These are phyloP conservation scores for Phengaris alcon DNA, from an alignment of 2,888 invertebrate species.

Conservation along the genomic window DNA sequence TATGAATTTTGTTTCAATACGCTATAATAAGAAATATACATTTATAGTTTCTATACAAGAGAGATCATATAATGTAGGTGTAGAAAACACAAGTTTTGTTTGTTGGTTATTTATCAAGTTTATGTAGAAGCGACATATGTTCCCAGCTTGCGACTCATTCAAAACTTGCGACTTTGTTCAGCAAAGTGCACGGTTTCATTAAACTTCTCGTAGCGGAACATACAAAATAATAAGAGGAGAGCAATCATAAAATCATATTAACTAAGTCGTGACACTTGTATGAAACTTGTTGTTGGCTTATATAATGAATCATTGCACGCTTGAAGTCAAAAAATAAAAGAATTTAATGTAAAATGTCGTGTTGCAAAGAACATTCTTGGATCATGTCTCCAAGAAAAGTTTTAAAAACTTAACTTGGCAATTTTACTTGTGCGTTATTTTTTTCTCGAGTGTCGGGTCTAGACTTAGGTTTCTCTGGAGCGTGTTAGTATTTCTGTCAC, in stretches of 20 bases:
- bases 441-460: background rate
- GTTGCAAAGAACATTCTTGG: background rate
- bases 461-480: background rate
- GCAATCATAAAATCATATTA: slow-evolving; percentile 13
- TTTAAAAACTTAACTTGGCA: slow-evolving; percentile 7
- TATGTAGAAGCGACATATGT: slow-evolving; percentile 37
- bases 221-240: slow-evolving; percentile 37
- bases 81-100: slow-evolving; percentile 2
- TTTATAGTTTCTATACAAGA: background rate
- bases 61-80: background rate
- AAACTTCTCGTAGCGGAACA: slow-evolving; percentile 47
- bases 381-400: background rate
- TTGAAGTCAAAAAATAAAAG: too few relatives aligned
- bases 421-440: background rate
- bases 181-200: slow-evolving; percentile 52
- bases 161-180: slow-evolving; percentile 37
- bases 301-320: too few relatives aligned
- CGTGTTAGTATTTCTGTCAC: slow-evolving; percentile 4
- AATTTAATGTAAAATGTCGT: background rate
- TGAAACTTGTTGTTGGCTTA: background rate
- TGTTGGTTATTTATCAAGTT: slow-evolving; percentile 34
- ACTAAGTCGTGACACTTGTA: slow-evolving; percentile 6
- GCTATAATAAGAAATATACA: background rate
- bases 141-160: slow-evolving; percentile 34
- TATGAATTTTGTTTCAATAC: too few relatives aligned